Conservation (phyloP, 2,888 invertebrate species). For the Isotomurus palustris region DNA sequence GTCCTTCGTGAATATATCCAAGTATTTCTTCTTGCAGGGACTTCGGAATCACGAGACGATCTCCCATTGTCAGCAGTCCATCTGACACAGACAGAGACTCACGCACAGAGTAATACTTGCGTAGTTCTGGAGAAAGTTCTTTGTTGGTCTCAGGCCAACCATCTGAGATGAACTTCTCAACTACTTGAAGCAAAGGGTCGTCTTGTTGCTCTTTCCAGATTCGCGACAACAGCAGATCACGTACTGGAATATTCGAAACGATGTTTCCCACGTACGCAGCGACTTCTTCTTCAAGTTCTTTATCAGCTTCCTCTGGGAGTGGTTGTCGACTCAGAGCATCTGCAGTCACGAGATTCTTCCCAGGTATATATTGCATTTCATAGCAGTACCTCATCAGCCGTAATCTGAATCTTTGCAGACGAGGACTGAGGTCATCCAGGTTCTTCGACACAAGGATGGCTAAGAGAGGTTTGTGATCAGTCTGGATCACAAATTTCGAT, state of each 20-base stretch:
- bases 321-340: conserved; percentile 39
- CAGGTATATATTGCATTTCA: conserved; percentile 38
- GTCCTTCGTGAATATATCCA: conserved; percentile 42
- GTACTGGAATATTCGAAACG: conserved; percentile 7
- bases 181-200: conserved; percentile 8
- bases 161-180: conserved; percentile 10
- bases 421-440: conserved; percentile 48
- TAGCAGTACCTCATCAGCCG: conserved; percentile 41
- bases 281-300: conserved; percentile 26
- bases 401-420: conserved; percentile 49
- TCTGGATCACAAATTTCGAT: conserved; percentile 46
- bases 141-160: conserved; percentile 27
- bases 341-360: conserved; percentile 40
- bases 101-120: not conserved
- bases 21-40: conserved; percentile 34
- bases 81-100: conserved; percentile 7
- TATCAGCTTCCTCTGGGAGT: not conserved
- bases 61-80: conserved; percentile 8
- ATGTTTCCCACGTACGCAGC: conserved; percentile 25
- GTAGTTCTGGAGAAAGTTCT: not conserved
- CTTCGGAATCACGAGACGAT: conserved; percentile 10
- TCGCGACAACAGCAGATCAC: conserved; percentile 15
- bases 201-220: conserved; percentile 13
- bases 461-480: conserved; percentile 50
- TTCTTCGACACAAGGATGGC: conserved; percentile 48